Base-by-base conservation (phyloP, 1,140 invertebrate species). In the Cyclina sinensis region DNA sequence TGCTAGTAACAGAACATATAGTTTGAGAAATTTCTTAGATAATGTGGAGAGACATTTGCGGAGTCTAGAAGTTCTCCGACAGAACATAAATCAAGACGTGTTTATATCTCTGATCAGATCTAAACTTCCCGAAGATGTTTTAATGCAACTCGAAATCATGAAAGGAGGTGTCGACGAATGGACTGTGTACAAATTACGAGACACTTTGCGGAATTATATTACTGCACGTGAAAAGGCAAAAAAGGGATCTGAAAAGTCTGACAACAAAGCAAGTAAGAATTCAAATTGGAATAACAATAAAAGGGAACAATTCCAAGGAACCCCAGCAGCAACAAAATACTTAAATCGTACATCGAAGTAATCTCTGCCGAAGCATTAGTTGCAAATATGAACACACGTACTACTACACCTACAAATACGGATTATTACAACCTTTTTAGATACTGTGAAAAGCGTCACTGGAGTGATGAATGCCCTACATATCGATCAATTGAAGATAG, bases 381-480 rank as follows among this genome's bases (percentile, higher is more conserved):
- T 5, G 9, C 51, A 11, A 57, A 57, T 57, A 14, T 18, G 5
- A 9, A 18, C 9, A 57, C 4, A 21, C 9, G 18, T 21, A 14
- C 7, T 21, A 5, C n/a, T n/a, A n/a, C n/a, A n/a, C n/a, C 51
- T 14, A 11, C 9, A 5, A 57, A 57, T 21, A 11, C 9, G 3
- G 51, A 57, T 21, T 57, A 57, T 57, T 57, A 14, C n/a, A 57
- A 4, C 27, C 24, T 65, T 18, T 80, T 46, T 35, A 80, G 79
- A 65, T 82, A 82, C 39, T 82, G 79, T 57, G 43, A 37, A 57
- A 39, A 54, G 65, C 3, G 32, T 57, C 79, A 82, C 30, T 59
- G 79, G 79, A 82, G 57, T 65, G 37, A 65, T 24, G 79, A 82
- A 43, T 65, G 35, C 30, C 14, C 7, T 12, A 59, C 62, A 16